Conservation (phyloP, 2,888 invertebrate genomes). For the Endomychus coccineus region DNA sequence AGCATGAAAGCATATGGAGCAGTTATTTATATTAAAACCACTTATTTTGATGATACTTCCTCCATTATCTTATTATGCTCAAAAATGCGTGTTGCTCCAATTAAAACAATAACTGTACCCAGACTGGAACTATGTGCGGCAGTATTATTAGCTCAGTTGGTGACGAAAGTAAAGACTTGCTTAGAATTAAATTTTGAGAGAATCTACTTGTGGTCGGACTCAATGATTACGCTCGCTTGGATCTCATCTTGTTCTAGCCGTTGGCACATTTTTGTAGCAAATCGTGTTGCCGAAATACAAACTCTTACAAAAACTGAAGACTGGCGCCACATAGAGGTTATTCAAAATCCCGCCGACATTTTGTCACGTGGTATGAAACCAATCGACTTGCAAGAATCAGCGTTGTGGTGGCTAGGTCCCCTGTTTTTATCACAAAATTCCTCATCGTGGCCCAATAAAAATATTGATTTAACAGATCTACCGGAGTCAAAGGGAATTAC, state of each 20-base stretch:
- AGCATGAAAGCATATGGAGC: too few relatives aligned
- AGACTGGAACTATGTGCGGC: slow-evolving; percentile 20
- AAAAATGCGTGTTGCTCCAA: slow-evolving; percentile 1
- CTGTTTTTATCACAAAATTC: neutral
- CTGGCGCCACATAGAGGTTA: slow-evolving; percentile 15
- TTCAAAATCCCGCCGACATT: slow-evolving; percentile 16
- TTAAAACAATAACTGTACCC: slow-evolving; percentile 4
- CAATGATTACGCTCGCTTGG: slow-evolving; percentile 19
- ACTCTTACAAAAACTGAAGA: slow-evolving; percentile 4
- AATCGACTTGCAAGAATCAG: neutral
- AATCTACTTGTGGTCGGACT: slow-evolving; percentile 19
- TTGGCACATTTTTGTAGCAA: slow-evolving; percentile 19
- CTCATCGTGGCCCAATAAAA: slow-evolving; percentile 3
- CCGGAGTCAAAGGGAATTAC: slow-evolving; percentile 2
- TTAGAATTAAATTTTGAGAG: slow-evolving; percentile 10
- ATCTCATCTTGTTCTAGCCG: too few relatives aligned
- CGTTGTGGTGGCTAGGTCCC: slow-evolving; percentile 3
- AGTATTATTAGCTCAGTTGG: slow-evolving; percentile 18
- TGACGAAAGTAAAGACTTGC: slow-evolving; percentile 9
- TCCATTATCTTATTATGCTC: too few relatives aligned
- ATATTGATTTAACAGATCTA: neutral
- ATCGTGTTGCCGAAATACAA: slow-evolving; percentile 20
- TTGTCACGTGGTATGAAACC: slow-evolving; percentile 6
- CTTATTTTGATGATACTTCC: too few relatives aligned
- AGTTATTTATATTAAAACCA: too few relatives aligned